Base-by-base conservation (phyloP, 2,113 vertebrate genomes). In the Platycercus adscitus region DNA sequence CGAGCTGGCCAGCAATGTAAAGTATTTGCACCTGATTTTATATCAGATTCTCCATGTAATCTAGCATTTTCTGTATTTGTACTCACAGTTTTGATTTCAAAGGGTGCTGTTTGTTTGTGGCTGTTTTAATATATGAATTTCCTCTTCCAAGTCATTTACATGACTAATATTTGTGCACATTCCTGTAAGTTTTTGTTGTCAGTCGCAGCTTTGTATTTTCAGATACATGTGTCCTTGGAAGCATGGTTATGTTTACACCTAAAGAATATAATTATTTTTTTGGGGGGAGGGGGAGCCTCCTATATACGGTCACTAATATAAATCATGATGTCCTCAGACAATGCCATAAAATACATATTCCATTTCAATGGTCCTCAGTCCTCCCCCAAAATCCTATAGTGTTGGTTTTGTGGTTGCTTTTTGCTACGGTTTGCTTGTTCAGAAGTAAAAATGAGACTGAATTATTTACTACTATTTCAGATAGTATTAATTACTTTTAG, bases 151-250 rank as follows among this genome's bases (percentile, higher is more conserved):
- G 33, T 56, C n/a, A 93, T 85, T 53, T 39, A 73, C 9, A 13
- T 46, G 31, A 37, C 9, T 87, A 66, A 37, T 81, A 87, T 84
- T 89, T 85, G 76, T 80, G 85, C 14, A 35, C 28, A 39, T 88
- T 87, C 23, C 33, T 92, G 0, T 81, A 93, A 91, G 68, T 95
- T 95, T 88, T 86, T 39, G 8, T 60, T 78, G 17, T 89, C 66
- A 64, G 25, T 72, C 56, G 96, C 28, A 84, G 60, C 92, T 88
- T n/a, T 78, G 33, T 47, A 89, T 92, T 95, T 91, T 60, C 68
- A 84, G 64, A 70, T 92, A 18, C 72, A 55, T 73, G 49, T 71
- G 33, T 96, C 21, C n/a, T 93, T 86, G 35, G 55, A 85, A 31
- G 72, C 56, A 81, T 65, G 8, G 63, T 69, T 60, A 33, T 44